These are phyloP conservation scores for Biston betularia DNA, from an alignment of 2,888 invertebrate species.

Conservation along the genomic window DNA sequence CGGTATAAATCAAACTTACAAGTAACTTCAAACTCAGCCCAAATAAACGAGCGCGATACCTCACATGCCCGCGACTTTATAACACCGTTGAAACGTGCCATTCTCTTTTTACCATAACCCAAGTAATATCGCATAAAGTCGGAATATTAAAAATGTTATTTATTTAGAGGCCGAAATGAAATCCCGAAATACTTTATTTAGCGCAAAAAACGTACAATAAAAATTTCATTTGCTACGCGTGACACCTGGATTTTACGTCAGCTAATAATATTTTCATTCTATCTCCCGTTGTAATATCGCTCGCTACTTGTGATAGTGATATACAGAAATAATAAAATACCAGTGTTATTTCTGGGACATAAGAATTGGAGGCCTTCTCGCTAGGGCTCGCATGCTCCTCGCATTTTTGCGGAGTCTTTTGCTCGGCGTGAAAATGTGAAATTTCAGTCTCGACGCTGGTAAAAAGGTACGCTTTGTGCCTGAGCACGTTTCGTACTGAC, in stretches of 20 bases:
- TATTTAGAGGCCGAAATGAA: constrained; percentile 41
- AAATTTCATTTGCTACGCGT: constrained; percentile 46
- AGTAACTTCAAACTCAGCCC: constrained; percentile 37
- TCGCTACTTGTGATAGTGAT: constrained; percentile 26
- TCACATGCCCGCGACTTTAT: constrained; percentile 40
- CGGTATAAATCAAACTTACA: constrained; percentile 54
- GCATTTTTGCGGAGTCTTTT: constrained; percentile 72
- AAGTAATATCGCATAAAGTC: constrained; percentile 42
- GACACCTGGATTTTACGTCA: constrained; percentile 43
- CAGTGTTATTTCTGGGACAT: constrained; percentile 56
- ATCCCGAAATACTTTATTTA: constrained; percentile 42
- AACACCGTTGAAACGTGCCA: constrained; percentile 40
- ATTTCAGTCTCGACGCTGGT: constrained; percentile 62
- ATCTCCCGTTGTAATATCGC: constrained; percentile 30
- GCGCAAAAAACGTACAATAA: constrained; percentile 45
- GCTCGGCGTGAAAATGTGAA: constrained; percentile 63
- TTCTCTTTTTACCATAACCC: constrained; percentile 42
- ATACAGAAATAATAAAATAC: constrained; percentile 47
- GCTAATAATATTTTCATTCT: constrained; percentile 39
- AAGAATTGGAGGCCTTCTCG: constrained; percentile 46
- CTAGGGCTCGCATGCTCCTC: constrained; percentile 58
- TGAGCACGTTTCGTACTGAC: constrained; percentile 58
- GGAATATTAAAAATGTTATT: constrained; percentile 45
- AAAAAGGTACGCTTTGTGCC: constrained; percentile 69
- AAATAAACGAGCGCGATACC: constrained; percentile 14